Conservation (phyloP, 1,140 invertebrate genomes). For the Sminthurinus signatus region DNA sequence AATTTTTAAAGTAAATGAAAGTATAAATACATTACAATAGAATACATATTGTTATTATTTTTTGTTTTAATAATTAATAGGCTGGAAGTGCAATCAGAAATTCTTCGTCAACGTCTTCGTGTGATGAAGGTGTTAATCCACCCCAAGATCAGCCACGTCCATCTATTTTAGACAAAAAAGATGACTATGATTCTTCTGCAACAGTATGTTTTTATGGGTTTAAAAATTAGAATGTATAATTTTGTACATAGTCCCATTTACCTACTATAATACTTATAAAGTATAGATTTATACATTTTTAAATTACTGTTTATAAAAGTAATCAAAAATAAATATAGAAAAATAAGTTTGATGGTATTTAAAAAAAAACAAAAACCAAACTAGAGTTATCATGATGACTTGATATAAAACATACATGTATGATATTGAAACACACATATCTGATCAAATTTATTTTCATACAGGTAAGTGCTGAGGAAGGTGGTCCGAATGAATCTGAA, state of each 20-base stretch:
- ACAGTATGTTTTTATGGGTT: constrained; percentile 53
- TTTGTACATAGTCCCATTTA: not conserved
- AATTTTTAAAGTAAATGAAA: too few species aligned
- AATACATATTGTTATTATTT: too few species aligned
- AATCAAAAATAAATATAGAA: too few species aligned
- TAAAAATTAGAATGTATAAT: not conserved
- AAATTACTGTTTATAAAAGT: too few species aligned
- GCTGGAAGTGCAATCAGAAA: too few species aligned
- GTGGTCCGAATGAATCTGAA: constrained; percentile 45
- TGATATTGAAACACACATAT: constrained; percentile 4
- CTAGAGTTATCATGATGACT: not conserved
- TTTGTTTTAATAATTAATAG: too few species aligned
- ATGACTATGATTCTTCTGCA: constrained; percentile 77
- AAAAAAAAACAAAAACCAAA: too few species aligned
- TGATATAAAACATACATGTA: not conserved
- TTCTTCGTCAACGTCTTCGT: constrained; percentile 74
- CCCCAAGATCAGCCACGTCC: constrained; percentile 37
- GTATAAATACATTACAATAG: too few species aligned
- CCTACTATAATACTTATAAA: not conserved
- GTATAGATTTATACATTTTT: too few species aligned
- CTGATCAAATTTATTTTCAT: constrained; percentile 41
- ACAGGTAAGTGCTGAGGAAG: constrained; percentile 77
- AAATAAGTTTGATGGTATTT: too few species aligned
- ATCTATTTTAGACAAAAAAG: constrained; percentile 50
- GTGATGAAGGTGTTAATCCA: constrained; percentile 55